phyloP scores from a whole-genome alignment of 2,888 invertebrate genomes.

The Ichneumoninae sp. region DNA sequence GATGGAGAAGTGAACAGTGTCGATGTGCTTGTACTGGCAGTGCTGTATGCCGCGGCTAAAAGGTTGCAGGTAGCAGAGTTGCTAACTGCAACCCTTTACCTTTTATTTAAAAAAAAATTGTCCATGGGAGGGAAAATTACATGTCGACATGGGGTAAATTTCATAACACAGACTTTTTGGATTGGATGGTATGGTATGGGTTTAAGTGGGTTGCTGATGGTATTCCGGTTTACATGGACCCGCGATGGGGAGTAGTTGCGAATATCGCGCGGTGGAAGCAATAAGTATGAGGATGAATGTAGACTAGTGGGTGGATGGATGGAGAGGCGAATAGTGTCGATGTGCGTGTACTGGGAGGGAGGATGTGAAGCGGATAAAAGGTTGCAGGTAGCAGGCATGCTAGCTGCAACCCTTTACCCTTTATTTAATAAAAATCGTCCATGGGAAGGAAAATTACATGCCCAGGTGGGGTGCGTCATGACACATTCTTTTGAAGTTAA shows the following conservation, averaged over 20 bases:
- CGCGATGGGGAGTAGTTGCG: background rate
- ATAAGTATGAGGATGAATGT: background rate
- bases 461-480: too few species aligned
- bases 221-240: background rate
- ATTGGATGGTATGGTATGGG: background rate
- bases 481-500: background rate
- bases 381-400: background rate
- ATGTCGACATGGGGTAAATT: too few species aligned
- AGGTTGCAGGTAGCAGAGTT: background rate
- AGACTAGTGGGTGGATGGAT: background rate
- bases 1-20: slow-evolving; percentile 25
- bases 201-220: slow-evolving; percentile 29
- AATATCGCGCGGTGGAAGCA: background rate
- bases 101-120: background rate
- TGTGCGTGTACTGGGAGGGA: background rate
- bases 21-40: slow-evolving; percentile 5
- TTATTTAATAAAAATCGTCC: background rate
- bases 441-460: background rate
- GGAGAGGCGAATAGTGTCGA: slow-evolving; percentile 15
- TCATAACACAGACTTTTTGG: background rate
- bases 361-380: background rate
- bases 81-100: too few species aligned
- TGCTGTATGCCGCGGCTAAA: background rate
- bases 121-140: background rate
- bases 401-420: background rate